Conservation (phyloP, 1,140 invertebrate genomes). For the Aphaenogaster rudis region DNA sequence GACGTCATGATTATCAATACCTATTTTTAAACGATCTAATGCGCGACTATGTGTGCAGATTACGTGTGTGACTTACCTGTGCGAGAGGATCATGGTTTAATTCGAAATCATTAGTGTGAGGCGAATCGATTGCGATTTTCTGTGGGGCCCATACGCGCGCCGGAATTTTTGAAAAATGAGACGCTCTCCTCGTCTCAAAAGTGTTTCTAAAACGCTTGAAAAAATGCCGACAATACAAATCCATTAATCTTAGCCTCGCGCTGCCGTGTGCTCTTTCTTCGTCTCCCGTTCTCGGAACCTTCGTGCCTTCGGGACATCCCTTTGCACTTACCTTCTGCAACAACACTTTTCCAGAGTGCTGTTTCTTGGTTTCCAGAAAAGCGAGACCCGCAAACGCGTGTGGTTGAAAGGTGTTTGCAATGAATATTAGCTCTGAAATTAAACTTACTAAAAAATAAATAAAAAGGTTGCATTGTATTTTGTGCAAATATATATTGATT, state of each 20-base stretch:
- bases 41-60: not conserved
- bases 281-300: conserved; percentile 59
- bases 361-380: conserved; percentile 37
- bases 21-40: conserved; percentile 65
- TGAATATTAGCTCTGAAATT: not conserved
- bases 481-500: not conserved
- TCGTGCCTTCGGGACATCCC: conserved; percentile 77
- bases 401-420: conserved; percentile 9
- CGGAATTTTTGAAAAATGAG: conserved; percentile 82
- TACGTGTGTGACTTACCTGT: conserved; percentile 41
- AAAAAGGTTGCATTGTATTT: not conserved
- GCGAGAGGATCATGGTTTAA: conserved; percentile 72
- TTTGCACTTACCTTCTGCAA: conserved; percentile 78
- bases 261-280: conserved; percentile 71
- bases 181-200: conserved; percentile 79
- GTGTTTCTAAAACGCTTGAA: conserved; percentile 82
- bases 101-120: conserved; percentile 79
- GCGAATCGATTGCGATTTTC: conserved; percentile 81
- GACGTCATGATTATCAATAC: conserved; percentile 59
- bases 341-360: conserved; percentile 66
- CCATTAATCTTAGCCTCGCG: conserved; percentile 81
- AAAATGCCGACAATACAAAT: conserved; percentile 82
- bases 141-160: conserved; percentile 52
- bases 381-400: not conserved
- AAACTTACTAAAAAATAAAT: not conserved